Evolutionary conservation across 2,888 invertebrate species (phyloP).

Genomic region (Micropterix aruncella): DNA sequence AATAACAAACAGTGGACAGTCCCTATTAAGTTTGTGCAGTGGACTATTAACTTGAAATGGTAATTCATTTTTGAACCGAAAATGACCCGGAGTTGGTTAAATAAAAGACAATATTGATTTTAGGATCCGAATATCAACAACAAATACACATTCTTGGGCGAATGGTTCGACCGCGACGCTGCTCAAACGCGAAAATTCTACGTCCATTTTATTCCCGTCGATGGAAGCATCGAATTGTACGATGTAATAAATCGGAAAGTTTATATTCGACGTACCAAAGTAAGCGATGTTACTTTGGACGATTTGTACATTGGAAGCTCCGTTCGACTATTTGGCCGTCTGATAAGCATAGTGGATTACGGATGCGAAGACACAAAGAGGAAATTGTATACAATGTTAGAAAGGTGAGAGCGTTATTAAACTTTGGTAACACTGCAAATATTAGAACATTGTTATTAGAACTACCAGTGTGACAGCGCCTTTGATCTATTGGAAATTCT

Average conservation of each 20-base stretch:
- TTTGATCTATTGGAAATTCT: too few species aligned
- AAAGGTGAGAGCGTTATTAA: conserved; percentile 37
- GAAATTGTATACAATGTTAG: conserved; percentile 44
- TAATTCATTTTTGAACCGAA: too few species aligned
- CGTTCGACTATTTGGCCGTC: conserved; percentile 56
- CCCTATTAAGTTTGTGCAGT: too few species aligned
- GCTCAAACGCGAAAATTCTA: conserved; percentile 59
- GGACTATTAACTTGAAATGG: too few species aligned
- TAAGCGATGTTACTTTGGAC: conserved; percentile 46
- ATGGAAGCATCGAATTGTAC: conserved; percentile 70
- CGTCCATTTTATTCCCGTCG: conserved; percentile 61
- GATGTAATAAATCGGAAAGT: conserved; percentile 48
- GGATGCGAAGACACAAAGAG: conserved; percentile 54
- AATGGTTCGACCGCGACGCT: conserved; percentile 79
- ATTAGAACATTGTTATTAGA: too few species aligned
- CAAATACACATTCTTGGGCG: conserved; percentile 52
- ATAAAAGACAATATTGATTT: conserved; percentile 10
- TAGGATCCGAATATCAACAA: conserved; percentile 37
- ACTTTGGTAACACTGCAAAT: too few species aligned
- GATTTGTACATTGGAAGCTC: conserved; percentile 64
- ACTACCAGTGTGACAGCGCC: too few species aligned
- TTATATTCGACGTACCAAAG: conserved; percentile 53
- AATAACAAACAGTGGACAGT: not conserved
- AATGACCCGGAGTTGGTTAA: too few species aligned
- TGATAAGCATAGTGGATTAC: conserved; percentile 58